These are phyloP conservation scores for Papilio elwesi DNA, from an alignment of 2,888 invertebrate species.

Conservation along the genomic window DNA sequence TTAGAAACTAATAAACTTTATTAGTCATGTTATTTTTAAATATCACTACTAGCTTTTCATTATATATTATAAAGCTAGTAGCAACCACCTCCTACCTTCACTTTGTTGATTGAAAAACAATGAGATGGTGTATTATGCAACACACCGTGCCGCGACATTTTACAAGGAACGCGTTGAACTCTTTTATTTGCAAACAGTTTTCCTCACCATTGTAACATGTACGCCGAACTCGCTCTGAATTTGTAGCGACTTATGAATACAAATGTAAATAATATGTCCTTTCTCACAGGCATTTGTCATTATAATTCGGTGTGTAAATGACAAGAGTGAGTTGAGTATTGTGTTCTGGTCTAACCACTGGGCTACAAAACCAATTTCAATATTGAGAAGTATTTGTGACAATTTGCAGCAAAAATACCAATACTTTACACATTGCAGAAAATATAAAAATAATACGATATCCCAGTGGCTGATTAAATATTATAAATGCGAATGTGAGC, in stretches of 20 bases:
- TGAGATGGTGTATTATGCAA: constrained; percentile 5
- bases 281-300: not conserved
- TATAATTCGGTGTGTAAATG: constrained; percentile 5
- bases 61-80: too few species aligned
- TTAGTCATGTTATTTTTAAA: too few species aligned
- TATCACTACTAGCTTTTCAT: too few species aligned
- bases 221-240: constrained; percentile 26
- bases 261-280: constrained; percentile 1
- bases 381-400: too few species aligned
- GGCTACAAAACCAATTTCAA: too few species aligned
- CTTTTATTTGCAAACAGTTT: constrained; percentile 33
- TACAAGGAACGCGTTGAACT: constrained; percentile 35
- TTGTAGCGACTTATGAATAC: constrained; percentile 17
- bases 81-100: too few species aligned
- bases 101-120: not conserved
- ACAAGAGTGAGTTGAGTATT: not conserved
- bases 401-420: too few species aligned
- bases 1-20: not conserved
- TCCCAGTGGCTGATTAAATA: too few species aligned
- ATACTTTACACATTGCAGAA: too few species aligned
- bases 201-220: constrained; percentile 14
- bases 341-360: not conserved
- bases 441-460: too few species aligned
- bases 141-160: not conserved
- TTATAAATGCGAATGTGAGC: too few species aligned